These are phyloP conservation scores for Punctoribates punctum DNA, from an alignment of 2,888 invertebrate genomes.

Conservation along the genomic window DNA sequence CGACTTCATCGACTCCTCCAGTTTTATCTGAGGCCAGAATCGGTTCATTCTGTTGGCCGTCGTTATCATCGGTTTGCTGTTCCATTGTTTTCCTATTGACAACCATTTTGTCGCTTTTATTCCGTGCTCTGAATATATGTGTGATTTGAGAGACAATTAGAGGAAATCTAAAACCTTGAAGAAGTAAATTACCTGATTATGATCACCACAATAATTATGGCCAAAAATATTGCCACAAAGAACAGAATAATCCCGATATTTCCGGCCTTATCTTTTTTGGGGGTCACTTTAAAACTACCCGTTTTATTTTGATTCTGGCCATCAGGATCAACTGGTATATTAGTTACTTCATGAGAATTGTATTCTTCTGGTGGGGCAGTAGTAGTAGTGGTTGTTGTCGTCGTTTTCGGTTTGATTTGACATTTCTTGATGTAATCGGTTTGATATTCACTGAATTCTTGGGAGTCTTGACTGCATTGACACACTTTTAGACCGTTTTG, in stretches of 20 bases:
- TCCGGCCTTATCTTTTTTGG: background rate
- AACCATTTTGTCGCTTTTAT: slow-evolving; percentile 30
- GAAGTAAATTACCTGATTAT: slow-evolving; percentile 20
- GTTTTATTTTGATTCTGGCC: background rate
- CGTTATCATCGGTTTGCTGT: slow-evolving; percentile 10
- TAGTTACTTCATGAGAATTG: background rate
- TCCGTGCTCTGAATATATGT: background rate
- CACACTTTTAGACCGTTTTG: background rate
- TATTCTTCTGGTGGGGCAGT: background rate
- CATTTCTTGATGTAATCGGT: slow-evolving; percentile 22
- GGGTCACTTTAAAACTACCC: no score
- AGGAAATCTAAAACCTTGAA: background rate
- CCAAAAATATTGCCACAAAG: slow-evolving; percentile 14
- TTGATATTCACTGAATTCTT: background rate
- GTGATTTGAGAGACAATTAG: background rate
- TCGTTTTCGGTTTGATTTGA: slow-evolving; percentile 6
- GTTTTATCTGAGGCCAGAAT: background rate
- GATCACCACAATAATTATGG: background rate
- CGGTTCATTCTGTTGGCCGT: slow-evolving; percentile 16
- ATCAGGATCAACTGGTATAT: background rate
- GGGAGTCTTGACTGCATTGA: slow-evolving; percentile 5
- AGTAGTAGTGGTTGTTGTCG: background rate
- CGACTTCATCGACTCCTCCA: slow-evolving; percentile 9
- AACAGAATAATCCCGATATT: slow-evolving; percentile 2
- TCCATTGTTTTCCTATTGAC: slow-evolving; percentile 5